These are phyloP conservation scores for Pampusana beccarii DNA, from an alignment of 2,113 vertebrate genomes.

Conservation along the genomic window DNA sequence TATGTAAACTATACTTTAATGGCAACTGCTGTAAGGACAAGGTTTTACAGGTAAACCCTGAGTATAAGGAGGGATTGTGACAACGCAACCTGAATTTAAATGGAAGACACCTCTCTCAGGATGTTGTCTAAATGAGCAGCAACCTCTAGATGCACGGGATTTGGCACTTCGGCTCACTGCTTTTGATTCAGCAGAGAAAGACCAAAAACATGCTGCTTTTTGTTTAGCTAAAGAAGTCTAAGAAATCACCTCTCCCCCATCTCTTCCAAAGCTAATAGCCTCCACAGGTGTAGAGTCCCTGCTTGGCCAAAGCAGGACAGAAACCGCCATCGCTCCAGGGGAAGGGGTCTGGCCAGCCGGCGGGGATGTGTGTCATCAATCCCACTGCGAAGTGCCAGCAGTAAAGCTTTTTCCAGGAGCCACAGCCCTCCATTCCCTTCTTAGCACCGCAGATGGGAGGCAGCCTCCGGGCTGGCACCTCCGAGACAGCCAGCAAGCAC, in stretches of 20 bases:
- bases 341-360: neutral
- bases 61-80: neutral
- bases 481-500: fast-evolving
- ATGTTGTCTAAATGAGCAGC: neutral
- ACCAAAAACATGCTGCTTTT: neutral
- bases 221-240: neutral
- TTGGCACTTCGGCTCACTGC: neutral
- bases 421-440: neutral
- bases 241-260: neutral
- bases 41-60: neutral
- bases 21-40: neutral
- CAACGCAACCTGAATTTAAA: neutral
- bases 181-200: neutral
- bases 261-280: neutral
- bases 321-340: fast-evolving
- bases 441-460: neutral
- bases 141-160: neutral
- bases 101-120: neutral
- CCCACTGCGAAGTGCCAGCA: fast-evolving
- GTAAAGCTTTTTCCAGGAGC: neutral
- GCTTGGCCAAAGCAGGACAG: neutral
- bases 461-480: neutral
- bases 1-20: neutral
- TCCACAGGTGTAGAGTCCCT: neutral
- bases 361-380: fast-evolving